Evolutionary conservation across 2,797 vertebrate species (phyloP).

Genomic region (Emydoidea blandingii): DNA sequence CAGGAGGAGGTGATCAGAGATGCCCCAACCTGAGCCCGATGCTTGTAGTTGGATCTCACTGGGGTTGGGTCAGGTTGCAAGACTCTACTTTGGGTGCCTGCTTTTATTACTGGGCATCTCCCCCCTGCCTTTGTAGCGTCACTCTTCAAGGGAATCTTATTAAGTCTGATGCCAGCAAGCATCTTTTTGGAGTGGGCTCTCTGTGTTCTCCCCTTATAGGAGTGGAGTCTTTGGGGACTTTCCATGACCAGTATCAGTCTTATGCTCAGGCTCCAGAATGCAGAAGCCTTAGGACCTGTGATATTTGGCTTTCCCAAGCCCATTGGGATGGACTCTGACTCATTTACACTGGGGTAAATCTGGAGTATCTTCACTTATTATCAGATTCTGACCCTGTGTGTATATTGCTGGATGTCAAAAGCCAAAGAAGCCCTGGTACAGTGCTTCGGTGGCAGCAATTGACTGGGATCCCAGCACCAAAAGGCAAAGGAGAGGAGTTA

Average conservation of each 20-base stretch:
- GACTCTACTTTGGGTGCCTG: neutral
- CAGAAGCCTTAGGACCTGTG: neutral
- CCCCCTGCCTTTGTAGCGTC: neutral
- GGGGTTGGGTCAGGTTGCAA: neutral
- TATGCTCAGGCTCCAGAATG: neutral
- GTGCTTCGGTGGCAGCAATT: rapidly evolving
- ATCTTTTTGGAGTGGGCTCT: rapidly evolving
- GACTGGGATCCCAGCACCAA: neutral
- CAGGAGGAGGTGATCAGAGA: neutral
- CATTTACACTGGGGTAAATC: rapidly evolving
- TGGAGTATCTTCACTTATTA: rapidly evolving
- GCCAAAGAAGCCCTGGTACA: neutral
- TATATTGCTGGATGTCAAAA: rapidly evolving
- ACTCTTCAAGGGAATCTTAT: rapidly evolving
- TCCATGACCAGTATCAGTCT: neutral
- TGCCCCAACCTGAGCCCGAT: neutral
- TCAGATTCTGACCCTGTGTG: rapidly evolving
- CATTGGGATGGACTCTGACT: rapidly evolving
- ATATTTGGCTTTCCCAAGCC: neutral
- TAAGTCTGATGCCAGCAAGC: neutral
- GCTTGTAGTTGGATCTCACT: neutral
- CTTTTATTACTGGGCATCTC: neutral
- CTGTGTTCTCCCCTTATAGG: neutral
- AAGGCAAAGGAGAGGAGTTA: neutral
- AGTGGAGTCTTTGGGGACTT: neutral